phyloP scores from a whole-genome alignment of 2,797 vertebrate species.

The Salarias fasciatus region DNA sequence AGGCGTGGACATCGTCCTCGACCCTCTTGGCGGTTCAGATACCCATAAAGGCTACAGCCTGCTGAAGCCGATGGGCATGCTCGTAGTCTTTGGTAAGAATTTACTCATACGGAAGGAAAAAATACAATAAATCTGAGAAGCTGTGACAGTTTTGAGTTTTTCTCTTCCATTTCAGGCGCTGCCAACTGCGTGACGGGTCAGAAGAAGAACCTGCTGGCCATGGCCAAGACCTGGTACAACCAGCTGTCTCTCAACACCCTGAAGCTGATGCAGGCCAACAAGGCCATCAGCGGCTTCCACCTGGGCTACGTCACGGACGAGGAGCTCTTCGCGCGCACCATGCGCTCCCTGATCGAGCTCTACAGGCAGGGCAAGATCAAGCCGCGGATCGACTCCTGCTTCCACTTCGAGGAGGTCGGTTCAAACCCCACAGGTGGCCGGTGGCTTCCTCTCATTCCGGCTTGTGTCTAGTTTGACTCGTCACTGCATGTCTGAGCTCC shows the following conservation, averaged over 20 bases:
- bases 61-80: conserved; percentile 90
- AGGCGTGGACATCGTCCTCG: conserved; percentile 92
- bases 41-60: conserved; percentile 89
- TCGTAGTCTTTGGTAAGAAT: conserved; percentile 88
- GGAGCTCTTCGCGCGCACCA: conserved; percentile 77
- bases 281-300: conserved; percentile 88
- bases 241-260: conserved; percentile 88
- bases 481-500: no score
- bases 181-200: conserved; percentile 89
- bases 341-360: conserved; percentile 83
- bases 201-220: conserved; percentile 88
- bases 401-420: conserved; percentile 91
- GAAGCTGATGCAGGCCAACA: conserved; percentile 90
- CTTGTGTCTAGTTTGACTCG: background rate
- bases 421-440: no score
- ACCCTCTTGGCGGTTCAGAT: conserved; percentile 91
- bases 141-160: background rate
- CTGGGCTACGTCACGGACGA: conserved; percentile 81
- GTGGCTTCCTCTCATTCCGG: no score
- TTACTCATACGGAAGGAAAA: background rate
- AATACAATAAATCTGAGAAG: background rate
- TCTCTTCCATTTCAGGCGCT: conserved; percentile 75
- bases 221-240: conserved; percentile 94
- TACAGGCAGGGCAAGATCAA: conserved; percentile 92
- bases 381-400: conserved; percentile 89